Evolutionary conservation across 2,888 invertebrate species (phyloP), one percentile per base, ranked within the genome.

Genomic region (Zele albiditarsus): DNA sequence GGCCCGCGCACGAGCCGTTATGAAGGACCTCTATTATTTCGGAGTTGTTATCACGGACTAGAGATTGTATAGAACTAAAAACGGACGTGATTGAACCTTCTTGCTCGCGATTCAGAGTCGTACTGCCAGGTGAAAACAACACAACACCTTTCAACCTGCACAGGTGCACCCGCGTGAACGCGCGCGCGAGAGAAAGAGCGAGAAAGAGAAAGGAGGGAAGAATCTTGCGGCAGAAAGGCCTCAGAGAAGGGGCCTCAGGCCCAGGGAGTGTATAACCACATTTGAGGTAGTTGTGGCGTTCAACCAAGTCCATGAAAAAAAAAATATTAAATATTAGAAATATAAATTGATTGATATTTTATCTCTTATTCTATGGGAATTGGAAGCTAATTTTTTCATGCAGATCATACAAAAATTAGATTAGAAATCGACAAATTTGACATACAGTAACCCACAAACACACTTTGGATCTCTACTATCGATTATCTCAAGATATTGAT

Each of bases 111-210:
- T 85, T 84, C 84, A 80, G 82, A 84, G 82, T 83, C 83, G 83
- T 84, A 89, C 89, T 89, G 87, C 86, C 87, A 87, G 88, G 88
- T 89, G 88, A 88, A 89, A 88, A 88, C 53, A 53, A 53, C 82
- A 87, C 87, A 86, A 86, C 86, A 86, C 84, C 84, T 85, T 83
- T 82, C 84, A 84, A 82, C 84, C 82, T 84, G 84, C 83, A 87
- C 87, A 87, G 86, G 88, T 88, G 86, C 85, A 87, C 82, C 76
- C 79, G 73, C 69, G 80, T 77, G 82, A 81, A 80, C 85, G 82
- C 83, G 79, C 81, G 80, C 76, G 80, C 77, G 71, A 16, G 70
- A 42, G 42, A 42, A 46, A 58, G 70, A 42, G 42, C 27, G 27
- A 58, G 42, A 23, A 16, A 46, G 14, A 27, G 57, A 42, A 28